Evolutionary conservation across 1,140 invertebrate genomes (phyloP), one percentile per base, ranked within the genome.

Genomic region (Nautilus pompilius): DNA sequence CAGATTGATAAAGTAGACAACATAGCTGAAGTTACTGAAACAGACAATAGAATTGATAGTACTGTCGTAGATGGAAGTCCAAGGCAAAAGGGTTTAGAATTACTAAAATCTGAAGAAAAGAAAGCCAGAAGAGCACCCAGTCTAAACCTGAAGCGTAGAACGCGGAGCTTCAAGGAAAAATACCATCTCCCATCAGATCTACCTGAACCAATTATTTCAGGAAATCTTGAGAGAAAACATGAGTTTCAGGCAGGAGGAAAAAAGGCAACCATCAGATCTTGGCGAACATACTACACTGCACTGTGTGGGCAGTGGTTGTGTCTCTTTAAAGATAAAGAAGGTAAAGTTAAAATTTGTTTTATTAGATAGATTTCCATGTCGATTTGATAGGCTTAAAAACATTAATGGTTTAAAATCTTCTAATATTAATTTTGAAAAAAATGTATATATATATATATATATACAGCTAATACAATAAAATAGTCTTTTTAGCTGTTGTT

Each of bases 271-370:
- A 92, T 97, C 13, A 85, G 96, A 5, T 95, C 93, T 0, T 99
- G 96, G 96, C 96, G 96, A 74, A 89, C 88, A 54, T 95, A 92
- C 82, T 96, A 98, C 79, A 93, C 93, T 3, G 95, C 98, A 30
- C 84, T 99, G 1, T 98, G 95, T 78, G 96, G 96, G 0, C 96
- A 99, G 80, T 81, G 98, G 62, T 83, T 99, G 26, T 98, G 95
- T 84, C 99, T 99, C 89, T 99, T 98, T 85, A 94, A 96, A 78
- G 96, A 97, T 78, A 90, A 92, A 73, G 89, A 91, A 65, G 94
- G 96, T 85, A 70, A 34, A 53, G 10, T n/a, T n/a, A n/a, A n/a
- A n/a, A n/a, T n/a, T n/a, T n/a, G n/a, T n/a, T n/a, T n/a, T n/a
- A n/a, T n/a, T n/a, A n/a, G n/a, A n/a, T n/a, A n/a, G n/a, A n/a